These are phyloP conservation scores for Actinemys pallida DNA, from an alignment of 2,113 vertebrate species.

Conservation along the genomic window DNA sequence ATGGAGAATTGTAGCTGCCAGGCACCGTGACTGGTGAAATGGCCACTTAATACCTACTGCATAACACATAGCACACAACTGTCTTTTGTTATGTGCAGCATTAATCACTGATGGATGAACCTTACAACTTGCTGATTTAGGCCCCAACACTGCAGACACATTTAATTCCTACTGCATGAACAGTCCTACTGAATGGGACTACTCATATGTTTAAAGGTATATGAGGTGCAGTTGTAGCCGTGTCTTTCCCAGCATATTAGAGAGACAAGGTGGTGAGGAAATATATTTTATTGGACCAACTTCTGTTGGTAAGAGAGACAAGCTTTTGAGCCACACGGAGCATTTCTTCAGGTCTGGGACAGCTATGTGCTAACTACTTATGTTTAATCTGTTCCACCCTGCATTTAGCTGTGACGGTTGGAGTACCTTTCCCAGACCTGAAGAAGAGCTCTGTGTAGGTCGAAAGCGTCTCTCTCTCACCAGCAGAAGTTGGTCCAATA, in stretches of 20 bases:
- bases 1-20: background rate
- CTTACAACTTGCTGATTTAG: background rate
- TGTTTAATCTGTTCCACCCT: background rate
- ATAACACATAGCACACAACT: background rate
- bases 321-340: background rate
- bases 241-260: background rate
- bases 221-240: background rate
- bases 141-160: background rate
- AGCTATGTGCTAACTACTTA: background rate
- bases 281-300: background rate
- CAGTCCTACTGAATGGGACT: background rate
- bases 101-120: background rate
- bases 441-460: background rate
- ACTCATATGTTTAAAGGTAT: background rate
- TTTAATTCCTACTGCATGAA: background rate
- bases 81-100: background rate
- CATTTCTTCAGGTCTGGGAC: background rate
- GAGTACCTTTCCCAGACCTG: background rate
- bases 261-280: background rate
- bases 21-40: background rate
- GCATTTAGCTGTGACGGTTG: background rate
- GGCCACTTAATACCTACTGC: background rate
- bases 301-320: background rate
- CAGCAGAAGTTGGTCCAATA: background rate
- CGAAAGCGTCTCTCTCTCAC: background rate